Evolutionary conservation across 1,140 invertebrate genomes (phyloP).

Genomic region (Lepidurus apus): DNA sequence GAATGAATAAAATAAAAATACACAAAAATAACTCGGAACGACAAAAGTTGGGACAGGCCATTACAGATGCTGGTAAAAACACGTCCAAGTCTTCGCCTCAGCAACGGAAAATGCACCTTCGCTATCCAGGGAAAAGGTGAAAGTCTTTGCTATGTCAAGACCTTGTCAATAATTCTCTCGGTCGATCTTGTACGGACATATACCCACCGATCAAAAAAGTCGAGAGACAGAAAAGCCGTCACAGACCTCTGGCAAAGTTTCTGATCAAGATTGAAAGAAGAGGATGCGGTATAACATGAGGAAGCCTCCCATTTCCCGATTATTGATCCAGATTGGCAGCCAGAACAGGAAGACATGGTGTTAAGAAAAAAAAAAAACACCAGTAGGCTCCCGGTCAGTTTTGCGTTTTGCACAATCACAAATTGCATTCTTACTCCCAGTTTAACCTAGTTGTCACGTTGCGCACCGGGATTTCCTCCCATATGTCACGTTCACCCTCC

Average conservation of each 20-base stretch:
- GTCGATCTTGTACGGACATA: not conserved
- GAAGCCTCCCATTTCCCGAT: not conserved
- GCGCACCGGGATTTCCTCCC: too few species aligned
- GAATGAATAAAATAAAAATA: too few species aligned
- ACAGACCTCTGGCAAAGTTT: not conserved
- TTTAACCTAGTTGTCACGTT: too few species aligned
- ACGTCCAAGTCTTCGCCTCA: too few species aligned
- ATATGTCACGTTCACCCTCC: too few species aligned
- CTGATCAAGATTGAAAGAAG: not conserved
- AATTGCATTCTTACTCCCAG: too few species aligned
- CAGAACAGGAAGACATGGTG: not conserved
- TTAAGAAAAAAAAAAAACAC: not conserved
- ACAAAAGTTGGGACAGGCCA: too few species aligned
- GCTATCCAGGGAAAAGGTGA: not conserved
- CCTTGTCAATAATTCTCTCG: conserved; percentile 7
- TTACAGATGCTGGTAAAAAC: too few species aligned
- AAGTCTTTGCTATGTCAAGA: not conserved
- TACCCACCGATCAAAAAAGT: not conserved
- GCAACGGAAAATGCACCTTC: too few species aligned
- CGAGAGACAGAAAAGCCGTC: not conserved
- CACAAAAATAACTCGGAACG: too few species aligned
- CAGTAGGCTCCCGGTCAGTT: not conserved
- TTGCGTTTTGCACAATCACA: too few species aligned
- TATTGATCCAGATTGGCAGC: not conserved
- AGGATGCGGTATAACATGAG: not conserved